Percentiles rank a stretch among this genome's conserved stretches.
phyloP scores from a whole-genome alignment of 2,797 vertebrate genomes.

The Aldrovandia affinis region DNA sequence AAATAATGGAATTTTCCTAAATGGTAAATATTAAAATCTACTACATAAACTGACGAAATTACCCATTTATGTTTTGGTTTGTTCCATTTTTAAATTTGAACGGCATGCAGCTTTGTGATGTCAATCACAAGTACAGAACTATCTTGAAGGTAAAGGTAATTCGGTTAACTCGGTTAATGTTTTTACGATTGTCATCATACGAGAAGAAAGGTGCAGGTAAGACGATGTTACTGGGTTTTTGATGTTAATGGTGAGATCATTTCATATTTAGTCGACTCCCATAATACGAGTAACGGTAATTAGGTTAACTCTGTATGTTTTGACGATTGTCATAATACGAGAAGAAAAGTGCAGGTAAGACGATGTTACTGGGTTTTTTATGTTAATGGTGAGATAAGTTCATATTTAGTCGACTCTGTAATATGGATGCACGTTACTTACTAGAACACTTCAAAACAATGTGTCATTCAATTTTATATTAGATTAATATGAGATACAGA shows the following conservation, averaged over 20 bases:
- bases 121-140: slow-evolving; percentile 45
- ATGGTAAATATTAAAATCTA: not conserved
- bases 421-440: not conserved
- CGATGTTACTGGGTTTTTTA: not conserved
- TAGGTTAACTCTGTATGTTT: no score
- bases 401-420: no score
- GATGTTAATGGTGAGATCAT: not conserved
- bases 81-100: slow-evolving; percentile 33
- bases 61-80: slow-evolving; percentile 26
- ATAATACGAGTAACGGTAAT: no score
- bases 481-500: no score
- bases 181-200: no score
- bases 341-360: slow-evolving; percentile 18
- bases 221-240: not conserved
- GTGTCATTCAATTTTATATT: not conserved
- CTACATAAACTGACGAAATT: no score
- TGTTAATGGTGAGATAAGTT: not conserved
- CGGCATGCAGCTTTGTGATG: slow-evolving; percentile 47
- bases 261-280: slow-evolving; percentile 17
- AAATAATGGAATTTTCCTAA: not conserved
- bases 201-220: slow-evolving; percentile 19
- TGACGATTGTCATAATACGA: no score
- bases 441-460: not conserved
- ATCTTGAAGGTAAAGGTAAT: not conserved
- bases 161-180: no score